These are phyloP conservation scores for Cyprinella venusta DNA, from an alignment of 2,797 vertebrate genomes.

Conservation along the genomic window DNA sequence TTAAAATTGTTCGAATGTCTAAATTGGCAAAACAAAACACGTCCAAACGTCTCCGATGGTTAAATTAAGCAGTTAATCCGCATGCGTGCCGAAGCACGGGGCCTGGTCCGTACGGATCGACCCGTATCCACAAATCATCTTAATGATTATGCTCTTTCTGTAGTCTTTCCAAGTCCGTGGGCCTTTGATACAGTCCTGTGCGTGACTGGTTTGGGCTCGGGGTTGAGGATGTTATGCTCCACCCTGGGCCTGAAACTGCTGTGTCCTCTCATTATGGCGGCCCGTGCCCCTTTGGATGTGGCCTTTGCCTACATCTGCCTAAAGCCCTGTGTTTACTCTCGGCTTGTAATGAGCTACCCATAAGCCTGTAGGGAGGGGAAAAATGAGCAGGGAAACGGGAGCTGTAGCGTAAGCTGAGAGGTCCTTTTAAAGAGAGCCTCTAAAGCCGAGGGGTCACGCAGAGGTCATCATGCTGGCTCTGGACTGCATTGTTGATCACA, in stretches of 20 bases:
- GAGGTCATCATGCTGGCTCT: constrained; percentile 67
- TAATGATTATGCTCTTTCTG: constrained; percentile 18
- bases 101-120: too few species aligned
- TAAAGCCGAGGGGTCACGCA: constrained; percentile 65
- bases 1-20: too few species aligned
- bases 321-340: constrained; percentile 56
- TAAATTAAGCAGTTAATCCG: too few species aligned
- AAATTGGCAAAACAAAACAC: too few species aligned
- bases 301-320: constrained; percentile 57
- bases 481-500: constrained; percentile 71
- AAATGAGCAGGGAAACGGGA: constrained; percentile 41
- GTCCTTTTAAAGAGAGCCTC: constrained; percentile 68
- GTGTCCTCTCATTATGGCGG: constrained; percentile 75
- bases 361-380: constrained; percentile 41
- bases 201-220: constrained; percentile 49
- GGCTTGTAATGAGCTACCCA: constrained; percentile 56
- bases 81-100: too few species aligned
- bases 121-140: constrained; percentile 18
- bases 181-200: constrained; percentile 39
- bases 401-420: constrained; percentile 43
- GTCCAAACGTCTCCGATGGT: too few species aligned
- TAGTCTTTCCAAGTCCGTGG: neutral
- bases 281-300: constrained; percentile 69
- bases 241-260: constrained; percentile 57
- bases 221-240: constrained; percentile 44